Base-by-base conservation (phyloP, 2,888 invertebrate species). In the Watsonalla binaria region DNA sequence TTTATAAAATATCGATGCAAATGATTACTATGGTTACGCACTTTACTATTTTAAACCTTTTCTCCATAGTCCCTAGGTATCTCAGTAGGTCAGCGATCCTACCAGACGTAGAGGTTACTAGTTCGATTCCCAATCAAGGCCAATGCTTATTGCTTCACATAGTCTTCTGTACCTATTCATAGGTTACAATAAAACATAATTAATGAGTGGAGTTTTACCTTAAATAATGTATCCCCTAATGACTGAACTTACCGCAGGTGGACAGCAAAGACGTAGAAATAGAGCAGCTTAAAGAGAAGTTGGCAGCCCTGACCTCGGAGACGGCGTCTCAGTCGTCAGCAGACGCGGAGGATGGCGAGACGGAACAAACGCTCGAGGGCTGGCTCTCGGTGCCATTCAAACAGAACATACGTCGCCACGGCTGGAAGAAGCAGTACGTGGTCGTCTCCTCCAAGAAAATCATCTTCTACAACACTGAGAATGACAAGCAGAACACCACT, bases 231-330 rank as follows among this genome's bases (percentile, higher is more conserved):
- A 13, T 45, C 6, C 4, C 5, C 8, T 9, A 49, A 53, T 9
- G 15, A 33, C 11, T 9, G 15, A 56, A 45, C 42, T 48, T 48
- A 52, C 63, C 57, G 0, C 66, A 91, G 91, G 93, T 98, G 58
- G 98, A 98, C 86, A 96, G 97, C 75, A 99, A 98, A 84, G 98
- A 99, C 79, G 97, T 96, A 0, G 98, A 99, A 89, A 97, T 99
- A 61, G 98, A 99, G 86, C 96, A 97, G 78, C 87, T 98, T 47
- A 95, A 96, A 76, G 95, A 96, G 82, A 97, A 97, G 81, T 88
- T 98, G 53, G 94, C 95, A 6, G 92, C 94, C 5, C 82, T 95
- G 45, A 95, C 95, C 61, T 94, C 95, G 68, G 98, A 98, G 87
- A 97, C 97, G 0, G 96, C 97, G 0, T 98, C 97, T 5, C 93